phyloP scores from a whole-genome alignment of 2,113 vertebrate species.

The Polypterus senegalus region DNA sequence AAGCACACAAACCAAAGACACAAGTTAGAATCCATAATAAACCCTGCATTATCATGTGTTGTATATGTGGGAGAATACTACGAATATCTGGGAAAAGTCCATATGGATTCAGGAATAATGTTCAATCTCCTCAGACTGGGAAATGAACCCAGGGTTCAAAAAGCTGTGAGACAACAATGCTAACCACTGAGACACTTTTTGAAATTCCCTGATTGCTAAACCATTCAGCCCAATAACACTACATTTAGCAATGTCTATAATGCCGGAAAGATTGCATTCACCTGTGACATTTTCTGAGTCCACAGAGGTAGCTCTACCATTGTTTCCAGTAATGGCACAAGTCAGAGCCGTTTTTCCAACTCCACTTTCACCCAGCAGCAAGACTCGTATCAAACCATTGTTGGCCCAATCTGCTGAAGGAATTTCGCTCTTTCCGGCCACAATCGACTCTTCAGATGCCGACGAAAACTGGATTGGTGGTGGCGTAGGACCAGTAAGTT shows the following conservation, averaged over 20 bases:
- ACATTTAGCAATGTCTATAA: neutral
- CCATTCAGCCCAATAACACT: neutral
- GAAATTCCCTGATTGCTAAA: neutral
- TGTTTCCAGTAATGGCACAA: constrained; percentile 62
- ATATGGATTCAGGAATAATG: too few species aligned
- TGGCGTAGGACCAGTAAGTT: constrained; percentile 32
- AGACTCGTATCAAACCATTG: constrained; percentile 44
- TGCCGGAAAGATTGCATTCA: neutral
- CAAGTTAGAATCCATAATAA: too few species aligned
- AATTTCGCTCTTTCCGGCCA: constrained; percentile 16
- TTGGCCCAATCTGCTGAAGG: constrained; percentile 33
- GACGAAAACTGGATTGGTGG: constrained; percentile 47
- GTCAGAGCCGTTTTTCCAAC: constrained; percentile 77
- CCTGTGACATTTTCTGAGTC: constrained; percentile 19
- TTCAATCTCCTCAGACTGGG: too few species aligned
- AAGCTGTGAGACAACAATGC: neutral
- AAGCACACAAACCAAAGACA: too few species aligned
- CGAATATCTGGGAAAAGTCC: too few species aligned
- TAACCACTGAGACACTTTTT: neutral
- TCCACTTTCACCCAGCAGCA: constrained; percentile 70
- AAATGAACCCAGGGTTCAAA: neutral
- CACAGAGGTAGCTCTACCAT: constrained; percentile 42
- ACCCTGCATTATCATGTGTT: too few species aligned
- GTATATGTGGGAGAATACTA: too few species aligned
- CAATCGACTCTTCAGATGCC: constrained; percentile 39